These are phyloP conservation scores for Psilanteris sp. DNA, from an alignment of 1,140 invertebrate species.

Conservation along the genomic window DNA sequence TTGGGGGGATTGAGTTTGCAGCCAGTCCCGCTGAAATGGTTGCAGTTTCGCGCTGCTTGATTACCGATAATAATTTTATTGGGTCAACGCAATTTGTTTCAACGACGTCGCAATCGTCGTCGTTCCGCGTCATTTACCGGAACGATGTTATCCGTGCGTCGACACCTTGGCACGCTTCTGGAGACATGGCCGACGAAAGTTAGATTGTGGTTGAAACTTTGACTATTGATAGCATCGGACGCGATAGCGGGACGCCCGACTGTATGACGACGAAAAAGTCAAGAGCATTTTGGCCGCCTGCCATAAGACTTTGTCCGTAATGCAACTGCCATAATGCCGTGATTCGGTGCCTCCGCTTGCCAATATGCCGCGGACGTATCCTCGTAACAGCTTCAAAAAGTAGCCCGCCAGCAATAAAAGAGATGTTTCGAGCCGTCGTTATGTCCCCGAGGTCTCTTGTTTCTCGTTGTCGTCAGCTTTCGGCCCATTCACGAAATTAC, in stretches of 20 bases:
- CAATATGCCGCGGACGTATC: slow-evolving; percentile 76
- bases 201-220: slow-evolving; percentile 69
- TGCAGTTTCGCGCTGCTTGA: slow-evolving; percentile 31
- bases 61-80: slow-evolving; percentile 58
- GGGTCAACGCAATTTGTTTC: slow-evolving; percentile 49
- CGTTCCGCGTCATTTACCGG: slow-evolving; percentile 52
- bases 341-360: slow-evolving; percentile 73
- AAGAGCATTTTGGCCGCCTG: slow-evolving; percentile 69
- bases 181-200: slow-evolving; percentile 50
- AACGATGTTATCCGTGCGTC: slow-evolving; percentile 46
- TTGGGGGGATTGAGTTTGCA: slow-evolving; percentile 15
- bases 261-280: slow-evolving; percentile 63
- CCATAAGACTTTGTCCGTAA: slow-evolving; percentile 74
- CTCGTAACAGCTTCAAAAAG: slow-evolving; percentile 75
- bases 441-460: slow-evolving; percentile 54
- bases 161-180: slow-evolving; percentile 60
- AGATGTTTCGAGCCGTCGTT: slow-evolving; percentile 67
- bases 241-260: slow-evolving; percentile 64
- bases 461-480: slow-evolving; percentile 52
- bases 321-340: slow-evolving; percentile 72
- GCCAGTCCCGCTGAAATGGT: not conserved
- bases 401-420: slow-evolving; percentile 75
- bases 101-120: slow-evolving; percentile 31
- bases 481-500: slow-evolving; percentile 54
- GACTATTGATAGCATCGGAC: slow-evolving; percentile 77